These are phyloP conservation scores for Holothuria leucospilota DNA, from an alignment of 53 echinoderm and acorn worm species.

Conservation along the genomic window DNA sequence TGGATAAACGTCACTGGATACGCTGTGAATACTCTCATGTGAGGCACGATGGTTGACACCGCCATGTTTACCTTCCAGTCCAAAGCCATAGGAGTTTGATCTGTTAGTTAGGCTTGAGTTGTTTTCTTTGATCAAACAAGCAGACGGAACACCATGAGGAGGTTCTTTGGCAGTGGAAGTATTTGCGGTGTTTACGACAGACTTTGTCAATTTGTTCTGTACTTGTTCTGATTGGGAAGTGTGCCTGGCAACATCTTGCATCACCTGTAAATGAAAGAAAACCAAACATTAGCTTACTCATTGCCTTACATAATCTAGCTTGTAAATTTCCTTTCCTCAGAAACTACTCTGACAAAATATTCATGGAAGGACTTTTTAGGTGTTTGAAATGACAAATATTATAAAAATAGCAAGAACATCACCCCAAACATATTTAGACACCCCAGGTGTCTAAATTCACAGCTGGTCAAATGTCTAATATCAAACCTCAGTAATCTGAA, in stretches of 20 bases:
- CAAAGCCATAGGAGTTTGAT: constrained; percentile 89
- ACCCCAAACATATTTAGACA: too few relatives aligned
- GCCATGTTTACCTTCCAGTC: constrained; percentile 76
- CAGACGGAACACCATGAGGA: neutral
- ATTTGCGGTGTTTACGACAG: neutral
- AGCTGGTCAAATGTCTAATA: too few relatives aligned
- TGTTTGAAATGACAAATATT: too few relatives aligned
- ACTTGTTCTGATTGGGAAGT: constrained; percentile 48
- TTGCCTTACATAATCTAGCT: too few relatives aligned
- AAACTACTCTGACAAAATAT: too few relatives aligned
- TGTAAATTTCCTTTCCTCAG: too few relatives aligned
- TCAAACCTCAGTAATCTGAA: too few relatives aligned
- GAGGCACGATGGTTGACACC: constrained; percentile 74
- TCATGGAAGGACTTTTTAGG: too few relatives aligned
- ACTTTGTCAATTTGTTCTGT: constrained; percentile 13
- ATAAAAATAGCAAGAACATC: too few relatives aligned
- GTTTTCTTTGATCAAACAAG: constrained; percentile 32
- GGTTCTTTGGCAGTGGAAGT: constrained; percentile 12
- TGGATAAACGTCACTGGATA: constrained; percentile 92
- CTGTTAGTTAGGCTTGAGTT: constrained; percentile 77
- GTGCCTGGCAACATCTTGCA: constrained; percentile 92
- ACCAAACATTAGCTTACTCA: neutral
- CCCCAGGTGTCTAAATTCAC: too few relatives aligned
- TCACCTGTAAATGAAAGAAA: constrained; percentile 70
- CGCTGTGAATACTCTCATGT: constrained; percentile 93